Conservation (phyloP, 2,113 vertebrate species). For the Paralichthys olivaceus region DNA sequence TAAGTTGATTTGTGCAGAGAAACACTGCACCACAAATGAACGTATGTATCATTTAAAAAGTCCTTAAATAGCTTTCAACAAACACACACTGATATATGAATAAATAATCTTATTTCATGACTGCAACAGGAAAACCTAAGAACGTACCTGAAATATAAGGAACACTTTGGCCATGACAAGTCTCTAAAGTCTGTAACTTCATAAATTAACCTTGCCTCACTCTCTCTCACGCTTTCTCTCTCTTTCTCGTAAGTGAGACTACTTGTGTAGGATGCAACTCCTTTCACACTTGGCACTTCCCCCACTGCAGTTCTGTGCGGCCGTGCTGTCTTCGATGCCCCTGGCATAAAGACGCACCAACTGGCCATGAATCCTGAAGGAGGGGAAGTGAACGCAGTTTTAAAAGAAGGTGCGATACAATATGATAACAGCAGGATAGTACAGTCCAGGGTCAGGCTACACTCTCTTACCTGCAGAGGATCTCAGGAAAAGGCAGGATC, state of each 20-base stretch:
- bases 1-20: background rate
- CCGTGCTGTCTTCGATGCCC: slow-evolving; percentile 81
- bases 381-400: background rate
- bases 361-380: slow-evolving; percentile 83
- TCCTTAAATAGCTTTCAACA: background rate
- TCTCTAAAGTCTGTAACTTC: background rate
- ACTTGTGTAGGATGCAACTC: slow-evolving; percentile 31
- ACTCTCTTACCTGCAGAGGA: slow-evolving; percentile 78
- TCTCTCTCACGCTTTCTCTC: background rate
- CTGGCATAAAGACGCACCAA: slow-evolving; percentile 86
- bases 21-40: background rate
- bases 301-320: slow-evolving; percentile 10
- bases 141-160: slow-evolving; percentile 43
- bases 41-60: background rate
- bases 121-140: slow-evolving; percentile 8
- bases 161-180: slow-evolving; percentile 34
- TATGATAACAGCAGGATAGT: background rate
- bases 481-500: slow-evolving; percentile 76
- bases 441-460: background rate
- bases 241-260: background rate
- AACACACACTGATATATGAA: slow-evolving; percentile 26
- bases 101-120: slow-evolving; percentile 39
- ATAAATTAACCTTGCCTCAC: background rate
- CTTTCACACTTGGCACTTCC: slow-evolving; percentile 43
- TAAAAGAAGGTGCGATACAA: background rate